Evolutionary conservation across 2,113 vertebrate species (phyloP).

Genomic region (Gorilla gorilla): DNA sequence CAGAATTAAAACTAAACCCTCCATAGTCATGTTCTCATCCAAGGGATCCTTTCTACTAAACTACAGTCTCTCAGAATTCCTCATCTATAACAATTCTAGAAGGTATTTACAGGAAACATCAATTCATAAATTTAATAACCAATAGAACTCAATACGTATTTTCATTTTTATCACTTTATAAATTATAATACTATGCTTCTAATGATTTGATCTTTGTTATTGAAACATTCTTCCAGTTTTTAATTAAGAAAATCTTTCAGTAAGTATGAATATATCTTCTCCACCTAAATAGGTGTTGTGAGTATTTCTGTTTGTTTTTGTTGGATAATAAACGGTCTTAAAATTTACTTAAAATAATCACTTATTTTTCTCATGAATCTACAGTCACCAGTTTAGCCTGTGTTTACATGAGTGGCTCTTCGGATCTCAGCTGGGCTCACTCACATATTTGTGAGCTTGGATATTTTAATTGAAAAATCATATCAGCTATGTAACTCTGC

Average conservation of each 20-base stretch:
- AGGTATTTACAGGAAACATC: neutral
- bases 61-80: neutral
- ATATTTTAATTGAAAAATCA: neutral
- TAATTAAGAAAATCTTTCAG: neutral
- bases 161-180: slow-evolving; percentile 16
- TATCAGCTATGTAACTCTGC: too few relatives aligned
- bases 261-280: neutral
- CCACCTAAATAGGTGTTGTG: neutral
- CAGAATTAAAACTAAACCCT: slow-evolving; percentile 10
- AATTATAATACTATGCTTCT: neutral
- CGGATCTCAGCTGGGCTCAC: neutral
- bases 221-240: neutral
- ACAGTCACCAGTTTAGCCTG: neutral
- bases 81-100: neutral
- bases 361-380: neutral
- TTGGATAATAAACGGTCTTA: neutral
- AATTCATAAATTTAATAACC: neutral
- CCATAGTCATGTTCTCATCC: neutral
- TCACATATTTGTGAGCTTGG: neutral
- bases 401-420: neutral
- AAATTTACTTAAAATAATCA: neutral
- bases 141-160: neutral
- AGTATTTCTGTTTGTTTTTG: neutral
- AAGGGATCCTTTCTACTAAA: neutral
- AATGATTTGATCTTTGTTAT: neutral